phyloP scores from a whole-genome alignment of 1,140 invertebrate genomes.

The Drosophila santomea region DNA sequence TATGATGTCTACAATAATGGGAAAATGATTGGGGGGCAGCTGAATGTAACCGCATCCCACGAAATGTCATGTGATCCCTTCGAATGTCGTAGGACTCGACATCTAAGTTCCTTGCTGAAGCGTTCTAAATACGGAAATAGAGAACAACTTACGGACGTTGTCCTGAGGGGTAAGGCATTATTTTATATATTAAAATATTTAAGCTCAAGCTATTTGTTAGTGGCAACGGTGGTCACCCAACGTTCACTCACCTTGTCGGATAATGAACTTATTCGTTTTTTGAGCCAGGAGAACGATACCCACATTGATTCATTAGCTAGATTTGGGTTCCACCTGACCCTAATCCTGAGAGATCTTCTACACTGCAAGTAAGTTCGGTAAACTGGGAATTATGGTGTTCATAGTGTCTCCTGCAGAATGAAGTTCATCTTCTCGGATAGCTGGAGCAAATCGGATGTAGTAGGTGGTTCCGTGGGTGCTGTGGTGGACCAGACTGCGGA shows the following conservation, averaged over 20 bases:
- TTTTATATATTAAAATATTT: no score
- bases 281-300: constrained; percentile 52
- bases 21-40: constrained; percentile 61
- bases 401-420: constrained; percentile 35
- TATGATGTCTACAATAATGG: constrained; percentile 83
- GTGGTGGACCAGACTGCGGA: constrained; percentile 59
- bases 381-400: background rate
- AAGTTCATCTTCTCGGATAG: constrained; percentile 58
- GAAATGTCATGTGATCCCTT: constrained; percentile 42
- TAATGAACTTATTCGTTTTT: constrained; percentile 29
- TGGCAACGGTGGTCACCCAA: constrained; percentile 72
- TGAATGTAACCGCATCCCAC: constrained; percentile 70
- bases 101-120: constrained; percentile 56
- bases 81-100: constrained; percentile 30
- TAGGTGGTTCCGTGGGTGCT: constrained; percentile 64
- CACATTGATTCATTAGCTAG: constrained; percentile 61
- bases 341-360: constrained; percentile 50
- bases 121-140: constrained; percentile 64
- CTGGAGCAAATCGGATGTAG: constrained; percentile 64
- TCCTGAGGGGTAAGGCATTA: constrained; percentile 38
- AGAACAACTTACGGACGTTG: constrained; percentile 61
- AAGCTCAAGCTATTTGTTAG: background rate
- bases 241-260: constrained; percentile 44
- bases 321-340: constrained; percentile 61
- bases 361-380: constrained; percentile 45